Base-by-base conservation (phyloP, 2,113 vertebrate species). In the Oncorhynchus mykiss region DNA sequence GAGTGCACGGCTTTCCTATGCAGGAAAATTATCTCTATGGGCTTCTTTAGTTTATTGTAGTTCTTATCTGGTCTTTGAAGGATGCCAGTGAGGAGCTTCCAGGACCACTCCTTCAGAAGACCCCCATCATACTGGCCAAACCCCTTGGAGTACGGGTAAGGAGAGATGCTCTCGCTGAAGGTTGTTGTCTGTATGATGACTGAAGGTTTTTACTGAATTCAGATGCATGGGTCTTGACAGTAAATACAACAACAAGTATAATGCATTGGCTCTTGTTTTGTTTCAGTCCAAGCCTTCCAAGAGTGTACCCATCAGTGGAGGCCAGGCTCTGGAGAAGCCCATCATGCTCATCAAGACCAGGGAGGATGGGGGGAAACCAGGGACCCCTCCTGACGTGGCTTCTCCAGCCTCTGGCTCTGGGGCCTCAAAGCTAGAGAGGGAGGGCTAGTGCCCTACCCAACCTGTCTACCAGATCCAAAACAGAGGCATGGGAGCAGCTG, bases 401-500 rank as follows among this genome's bases (percentile, higher is more conserved):
- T 76, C 89, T 20, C 93, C 91, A 0, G 29, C 29, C 29, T 31
- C 29, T 31, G 92, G 93, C 1, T 78, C 92, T 1, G 93, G 94
- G 0, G 70, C 91, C 0, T 90, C 92, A 16, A 97, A 96, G 85
- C 88, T 94, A 13, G 96, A 97, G 86, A 93, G 95, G 82, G 96
- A 96, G 77, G 95, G 95, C 0, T 95, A 97, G 86, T 92, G 96
- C 1, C 96, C 96, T 48, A 97, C 96, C 0, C 96, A 97, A 87
- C 96, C 96, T 0, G 96, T 97, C 8, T 97, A 97, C 86, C 96
- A 97, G 88, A 97, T 97, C 82, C 96, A 97, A 82, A 97, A 97
- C 87, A 85, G 96, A 67, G 96, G 96, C 85, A 97, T 97, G 95
- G 94, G 92, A 34, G 90, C 95, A 0, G 92, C 96, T 0, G 91